These are phyloP conservation scores for Latrodectus elegans DNA, from an alignment of 2,888 invertebrate genomes.

Conservation along the genomic window DNA sequence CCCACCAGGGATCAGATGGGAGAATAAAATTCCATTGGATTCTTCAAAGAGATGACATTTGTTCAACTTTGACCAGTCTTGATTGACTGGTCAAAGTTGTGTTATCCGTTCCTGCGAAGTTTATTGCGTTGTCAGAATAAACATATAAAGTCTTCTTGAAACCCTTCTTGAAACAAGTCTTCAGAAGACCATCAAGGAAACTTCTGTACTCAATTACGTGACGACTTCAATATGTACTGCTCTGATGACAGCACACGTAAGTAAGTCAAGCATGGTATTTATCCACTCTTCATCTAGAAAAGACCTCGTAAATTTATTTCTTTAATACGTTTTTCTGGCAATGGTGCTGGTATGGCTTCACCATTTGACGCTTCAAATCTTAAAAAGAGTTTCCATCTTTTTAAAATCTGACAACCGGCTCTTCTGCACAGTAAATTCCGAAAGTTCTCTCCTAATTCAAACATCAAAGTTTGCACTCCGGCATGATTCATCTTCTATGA, in stretches of 20 bases:
- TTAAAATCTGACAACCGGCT: slow-evolving; percentile 4
- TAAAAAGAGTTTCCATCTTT: background rate
- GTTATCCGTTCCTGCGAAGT: too few relatives aligned
- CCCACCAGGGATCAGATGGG: too few relatives aligned
- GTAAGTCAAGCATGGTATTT: background rate
- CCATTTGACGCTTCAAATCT: background rate
- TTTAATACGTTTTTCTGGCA: slow-evolving; percentile 4
- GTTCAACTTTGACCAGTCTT: too few relatives aligned
- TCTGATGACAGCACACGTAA: background rate
- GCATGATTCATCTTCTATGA: background rate
- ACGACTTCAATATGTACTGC: slow-evolving; percentile 8
- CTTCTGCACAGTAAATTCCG: background rate
- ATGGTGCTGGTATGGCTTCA: background rate
- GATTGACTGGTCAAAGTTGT: too few relatives aligned
- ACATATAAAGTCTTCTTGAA: background rate
- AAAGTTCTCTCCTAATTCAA: background rate
- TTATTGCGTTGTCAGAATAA: too few relatives aligned
- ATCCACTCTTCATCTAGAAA: background rate
- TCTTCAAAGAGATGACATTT: too few relatives aligned
- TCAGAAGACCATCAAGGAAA: background rate
- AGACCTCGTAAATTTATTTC: slow-evolving; percentile 7
- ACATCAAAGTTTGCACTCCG: background rate
- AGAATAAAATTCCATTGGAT: too few relatives aligned
- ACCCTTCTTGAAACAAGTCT: too few relatives aligned
- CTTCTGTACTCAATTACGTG: background rate